A percentile compares a stretch with the other conserved stretches of the same genome.
Evolutionary conservation across 1,140 invertebrate species (phyloP).

Genomic region (Paracyclopina nana): DNA sequence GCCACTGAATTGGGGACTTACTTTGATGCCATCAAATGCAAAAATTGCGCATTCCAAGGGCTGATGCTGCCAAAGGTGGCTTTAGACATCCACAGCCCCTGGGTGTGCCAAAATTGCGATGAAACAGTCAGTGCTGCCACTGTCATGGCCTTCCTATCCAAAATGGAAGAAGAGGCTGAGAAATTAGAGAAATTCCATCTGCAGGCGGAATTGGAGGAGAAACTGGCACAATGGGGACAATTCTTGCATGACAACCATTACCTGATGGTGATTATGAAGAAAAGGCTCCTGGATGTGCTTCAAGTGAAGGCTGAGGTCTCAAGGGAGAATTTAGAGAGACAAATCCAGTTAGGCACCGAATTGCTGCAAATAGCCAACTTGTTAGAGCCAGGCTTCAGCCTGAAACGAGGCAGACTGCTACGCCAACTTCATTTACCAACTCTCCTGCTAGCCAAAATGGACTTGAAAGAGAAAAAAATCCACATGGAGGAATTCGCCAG

Average conservation of each 20-base stretch:
- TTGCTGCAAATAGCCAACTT: background rate
- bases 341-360: background rate
- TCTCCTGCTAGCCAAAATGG: background rate
- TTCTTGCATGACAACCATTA: slow-evolving; percentile 4
- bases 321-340: slow-evolving; percentile 6
- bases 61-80: background rate
- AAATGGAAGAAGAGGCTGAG: background rate
- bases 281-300: background rate
- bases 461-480: background rate
- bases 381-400: background rate
- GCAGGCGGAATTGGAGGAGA: background rate
- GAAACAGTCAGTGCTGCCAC: background rate
- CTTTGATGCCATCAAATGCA: background rate
- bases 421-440: slow-evolving; percentile 3
- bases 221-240: background rate
- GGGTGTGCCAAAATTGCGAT: background rate
- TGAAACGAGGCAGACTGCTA: background rate
- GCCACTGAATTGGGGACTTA: slow-evolving; percentile 3
- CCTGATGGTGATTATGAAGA: slow-evolving; percentile 2
- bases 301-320: background rate
- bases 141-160: background rate
- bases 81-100: background rate
- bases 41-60: background rate
- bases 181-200: background rate
- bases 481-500: background rate